These are phyloP conservation scores for Xenopus laevis DNA, from an alignment of 2,113 vertebrate genomes.

Conservation along the genomic window DNA sequence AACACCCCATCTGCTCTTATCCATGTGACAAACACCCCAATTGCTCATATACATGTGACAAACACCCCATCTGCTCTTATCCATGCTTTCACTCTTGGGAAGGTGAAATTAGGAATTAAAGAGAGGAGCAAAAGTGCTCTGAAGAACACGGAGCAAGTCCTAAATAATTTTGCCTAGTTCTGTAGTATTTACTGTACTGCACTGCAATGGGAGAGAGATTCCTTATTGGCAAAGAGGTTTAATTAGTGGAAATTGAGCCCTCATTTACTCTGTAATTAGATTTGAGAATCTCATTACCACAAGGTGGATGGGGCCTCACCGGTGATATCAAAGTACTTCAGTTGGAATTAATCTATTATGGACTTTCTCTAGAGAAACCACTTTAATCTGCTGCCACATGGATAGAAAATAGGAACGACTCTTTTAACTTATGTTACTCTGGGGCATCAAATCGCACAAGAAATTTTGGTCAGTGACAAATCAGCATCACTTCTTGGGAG, in stretches of 20 bases:
- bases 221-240: constrained; percentile 8
- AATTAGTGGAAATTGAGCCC: constrained; percentile 34
- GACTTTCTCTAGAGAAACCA: constrained; percentile 10
- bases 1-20: too few relatives aligned
- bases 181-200: constrained; percentile 8
- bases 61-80: too few relatives aligned
- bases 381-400: constrained; percentile 23
- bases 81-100: too few relatives aligned
- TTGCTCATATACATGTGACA: too few relatives aligned
- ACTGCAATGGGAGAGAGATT: constrained; percentile 12
- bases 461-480: neutral
- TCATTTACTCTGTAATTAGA: constrained; percentile 40
- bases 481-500: neutral
- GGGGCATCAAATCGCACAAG: constrained; percentile 12
- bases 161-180: neutral
- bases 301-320: constrained; percentile 21
- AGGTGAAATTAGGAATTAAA: too few relatives aligned
- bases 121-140: too few relatives aligned
- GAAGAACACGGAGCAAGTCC: too few relatives aligned
- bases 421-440: neutral
- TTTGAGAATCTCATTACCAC: constrained; percentile 39
- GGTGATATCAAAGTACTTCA: constrained; percentile 37
- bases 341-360: constrained; percentile 34
- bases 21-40: too few relatives aligned
- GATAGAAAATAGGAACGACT: constrained; percentile 7